phyloP scores from a whole-genome alignment of 2,888 invertebrate genomes.

The Euphydryas editha region DNA sequence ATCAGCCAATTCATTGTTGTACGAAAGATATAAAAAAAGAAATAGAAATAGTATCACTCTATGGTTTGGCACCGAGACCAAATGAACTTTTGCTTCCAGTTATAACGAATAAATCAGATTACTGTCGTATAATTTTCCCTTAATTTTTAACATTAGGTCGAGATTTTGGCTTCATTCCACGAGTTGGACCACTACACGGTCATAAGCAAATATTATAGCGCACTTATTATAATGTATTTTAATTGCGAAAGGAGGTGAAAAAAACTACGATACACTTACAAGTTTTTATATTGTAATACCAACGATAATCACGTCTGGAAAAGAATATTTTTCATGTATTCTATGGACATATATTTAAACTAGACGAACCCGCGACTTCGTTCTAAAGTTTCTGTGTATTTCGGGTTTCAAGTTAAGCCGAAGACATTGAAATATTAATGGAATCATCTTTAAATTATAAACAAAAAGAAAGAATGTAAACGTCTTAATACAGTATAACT shows the following conservation, averaged over 20 bases:
- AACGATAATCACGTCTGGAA: too few relatives aligned
- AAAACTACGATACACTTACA: not conserved
- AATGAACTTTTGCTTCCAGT: constrained; percentile 17
- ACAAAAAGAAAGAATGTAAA: too few relatives aligned
- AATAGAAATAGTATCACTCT: constrained; percentile 3
- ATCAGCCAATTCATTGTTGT: not conserved
- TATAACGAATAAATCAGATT: constrained; percentile 8
- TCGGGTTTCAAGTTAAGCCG: too few relatives aligned
- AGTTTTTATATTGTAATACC: too few relatives aligned
- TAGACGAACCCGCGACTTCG: too few relatives aligned
- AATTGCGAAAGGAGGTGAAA: constrained; percentile 8
- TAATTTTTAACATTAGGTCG: constrained; percentile 37
- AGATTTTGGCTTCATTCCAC: constrained; percentile 37
- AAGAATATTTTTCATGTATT: too few relatives aligned
- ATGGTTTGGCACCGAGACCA: constrained; percentile 15
- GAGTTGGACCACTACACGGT: constrained; percentile 19
- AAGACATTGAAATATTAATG: too few relatives aligned
- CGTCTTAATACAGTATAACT: too few relatives aligned
- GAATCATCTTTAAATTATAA: too few relatives aligned
- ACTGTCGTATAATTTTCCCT: constrained; percentile 22
- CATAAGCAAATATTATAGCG: constrained; percentile 29
- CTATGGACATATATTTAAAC: too few relatives aligned
- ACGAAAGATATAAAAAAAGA: constrained; percentile 4
- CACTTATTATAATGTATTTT: constrained; percentile 10
- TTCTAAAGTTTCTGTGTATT: too few relatives aligned